Evolutionary conservation across 53 echinoderm and acorn worm species (phyloP), one percentile per base, ranked within the genome.

Genomic region (Zoroaster sp.): DNA sequence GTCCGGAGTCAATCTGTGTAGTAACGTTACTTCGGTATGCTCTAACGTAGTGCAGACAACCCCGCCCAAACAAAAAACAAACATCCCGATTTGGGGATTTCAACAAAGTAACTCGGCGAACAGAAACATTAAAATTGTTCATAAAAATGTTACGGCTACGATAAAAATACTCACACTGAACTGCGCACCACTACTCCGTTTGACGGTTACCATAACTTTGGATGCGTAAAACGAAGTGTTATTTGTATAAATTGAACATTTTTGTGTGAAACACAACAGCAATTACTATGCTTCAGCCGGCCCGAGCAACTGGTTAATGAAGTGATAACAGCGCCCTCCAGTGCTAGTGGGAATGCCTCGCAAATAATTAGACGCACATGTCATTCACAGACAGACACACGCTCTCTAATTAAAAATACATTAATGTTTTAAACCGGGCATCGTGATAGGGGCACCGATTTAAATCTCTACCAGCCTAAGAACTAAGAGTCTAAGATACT

Each of bases 131-230:
- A 3, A 4, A 36, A 31, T 35, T 4, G 10, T n/a, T 5, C 14
- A 69, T 7, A 15, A 11, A 35, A 71, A 0, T 35, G 17, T 17
- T 0, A 0, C 32, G 38, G 15, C 11, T 5, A 35, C 25, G 38
- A 71, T 10, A 34, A 35, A 5, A 42, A 12, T 81, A 81, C 81
- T 81, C 13, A 81, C 81, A 37, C 15, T 67, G 30, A 43, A 43
- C 66, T 44, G 23, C 32, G 66, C 67, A 67, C 66, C 44, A 43
- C 81, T 2, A 13, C 67, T 15, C 67, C 17, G 66, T 81, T 66
- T 40, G 28, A 42, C 30, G n/a, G 67, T 81, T 66, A 81, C 67
- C 81, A 81, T 81, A 81, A 40, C 81, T 66, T 81, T 67, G 35
- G 68, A 66, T 15, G 66, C 21, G 14, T 3, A 40, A 30, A 66